Base-by-base conservation (phyloP, 2,888 invertebrate genomes). In the Carabus problematicus region DNA sequence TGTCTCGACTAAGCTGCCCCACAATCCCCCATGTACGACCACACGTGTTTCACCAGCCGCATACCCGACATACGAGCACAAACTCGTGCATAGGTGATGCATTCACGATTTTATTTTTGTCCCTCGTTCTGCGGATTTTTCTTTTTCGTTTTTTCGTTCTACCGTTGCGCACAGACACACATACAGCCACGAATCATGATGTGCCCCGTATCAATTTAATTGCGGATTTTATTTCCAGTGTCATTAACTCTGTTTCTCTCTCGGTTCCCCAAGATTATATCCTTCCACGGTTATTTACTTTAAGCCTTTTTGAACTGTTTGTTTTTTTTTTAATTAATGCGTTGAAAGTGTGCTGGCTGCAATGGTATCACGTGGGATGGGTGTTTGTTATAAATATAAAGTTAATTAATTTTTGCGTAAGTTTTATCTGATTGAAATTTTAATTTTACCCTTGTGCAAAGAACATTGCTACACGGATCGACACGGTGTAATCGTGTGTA, bases 21-120 rank as follows among this genome's bases (percentile, higher is more conserved):
- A 18, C 29, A 19, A 52, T 12, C 16, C 4, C 18, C 16, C 18
- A 18, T 16, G 19, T 14, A 16, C n/a, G 18, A 52, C 47, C 47
- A 47, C 11, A 16, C 47, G 12, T 52, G 29, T 29, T 29, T 29
- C 29, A 29, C 29, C 6, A 19, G 14, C 61, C 45, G 64, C 64
- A 45, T 11, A 56, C 45, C 8, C 8, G 43, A 8, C 6, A 16
- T 43, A 14, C 56, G n/a, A 29, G 8, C 39, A 29, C 45, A 8
- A 43, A 64, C 61, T 61, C 19, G 47, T 52, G 52, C 52, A 19
- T 18, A 64, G 64, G 64, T 64, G 64, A 64, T 64, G 56, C 64
- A 64, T 64, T 43, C 64, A 64, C 64, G 64, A 56, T 64, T 64
- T 64, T 64, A 64, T 64, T 64, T 63, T 64, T 64, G 56, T 64